Percentiles rank a stretch among this genome's conserved stretches.
These are phyloP conservation scores for Hippolais icterina DNA, from an alignment of 2,113 vertebrate species.

Conservation along the genomic window DNA sequence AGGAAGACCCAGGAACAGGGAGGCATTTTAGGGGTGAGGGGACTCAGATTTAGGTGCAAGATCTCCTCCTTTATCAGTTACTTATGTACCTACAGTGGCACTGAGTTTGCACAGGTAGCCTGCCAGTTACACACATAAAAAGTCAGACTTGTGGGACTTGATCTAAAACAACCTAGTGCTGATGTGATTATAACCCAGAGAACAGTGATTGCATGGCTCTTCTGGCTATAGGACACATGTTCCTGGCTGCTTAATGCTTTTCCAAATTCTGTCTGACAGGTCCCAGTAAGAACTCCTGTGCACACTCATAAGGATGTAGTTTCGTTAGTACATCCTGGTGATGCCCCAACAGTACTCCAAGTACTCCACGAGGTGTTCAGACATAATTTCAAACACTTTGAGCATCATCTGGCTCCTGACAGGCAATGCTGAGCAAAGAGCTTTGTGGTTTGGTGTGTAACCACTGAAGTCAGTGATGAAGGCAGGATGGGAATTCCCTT, in stretches of 20 bases:
- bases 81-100: accelerated
- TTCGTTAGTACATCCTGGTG: not conserved
- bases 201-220: not conserved
- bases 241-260: not conserved
- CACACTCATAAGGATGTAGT: accelerated
- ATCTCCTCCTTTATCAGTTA: not conserved
- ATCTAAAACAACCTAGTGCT: not conserved
- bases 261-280: not conserved
- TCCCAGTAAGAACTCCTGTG: not conserved
- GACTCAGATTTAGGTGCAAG: not conserved
- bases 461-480: not conserved
- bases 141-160: accelerated
- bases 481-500: not conserved
- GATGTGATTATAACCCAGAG: not conserved
- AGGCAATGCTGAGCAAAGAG: not conserved
- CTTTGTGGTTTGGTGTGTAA: not conserved
- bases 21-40: not conserved
- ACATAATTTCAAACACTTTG: not conserved
- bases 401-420: not conserved
- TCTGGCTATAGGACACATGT: not conserved
- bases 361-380: accelerated
- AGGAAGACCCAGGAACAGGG: not conserved
- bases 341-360: not conserved
- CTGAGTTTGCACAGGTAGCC: not conserved
- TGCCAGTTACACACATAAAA: not conserved